Conservation (phyloP, 2,113 vertebrate genomes). For the Capreolus pygargus region DNA sequence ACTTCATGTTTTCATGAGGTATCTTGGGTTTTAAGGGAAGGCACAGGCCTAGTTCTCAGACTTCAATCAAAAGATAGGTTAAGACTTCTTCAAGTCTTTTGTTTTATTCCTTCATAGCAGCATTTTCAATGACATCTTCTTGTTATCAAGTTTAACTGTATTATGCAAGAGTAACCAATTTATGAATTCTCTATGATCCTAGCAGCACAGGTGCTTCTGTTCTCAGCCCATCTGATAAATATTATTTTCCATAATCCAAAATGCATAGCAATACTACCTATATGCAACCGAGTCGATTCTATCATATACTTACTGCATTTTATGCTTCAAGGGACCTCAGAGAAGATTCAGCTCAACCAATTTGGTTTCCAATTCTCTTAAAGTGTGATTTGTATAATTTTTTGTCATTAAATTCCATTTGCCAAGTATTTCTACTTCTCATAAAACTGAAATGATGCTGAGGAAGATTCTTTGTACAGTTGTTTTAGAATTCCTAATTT, state of each 20-base stretch:
- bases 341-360: background rate
- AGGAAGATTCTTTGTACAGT: background rate
- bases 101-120: background rate
- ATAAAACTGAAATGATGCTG: background rate
- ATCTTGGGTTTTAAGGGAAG: background rate
- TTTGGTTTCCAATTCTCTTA: background rate
- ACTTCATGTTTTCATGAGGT: background rate
- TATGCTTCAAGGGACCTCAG: background rate
- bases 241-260: background rate
- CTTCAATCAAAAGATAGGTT: background rate
- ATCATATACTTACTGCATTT: background rate
- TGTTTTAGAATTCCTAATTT: background rate
- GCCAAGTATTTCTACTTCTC: background rate
- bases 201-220: background rate
- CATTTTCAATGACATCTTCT: background rate
- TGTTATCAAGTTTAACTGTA: background rate
- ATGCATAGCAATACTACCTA: background rate
- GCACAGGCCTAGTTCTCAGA: background rate
- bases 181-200: background rate
- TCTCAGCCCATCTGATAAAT: background rate
- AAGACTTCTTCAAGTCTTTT: background rate
- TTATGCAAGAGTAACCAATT: background rate
- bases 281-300: background rate
- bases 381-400: background rate
- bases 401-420: background rate